Percentiles rank a stretch among this genome's conserved stretches.
These are phyloP conservation scores for Carlito syrichta DNA, from an alignment of 2,113 vertebrate species.

Conservation along the genomic window DNA sequence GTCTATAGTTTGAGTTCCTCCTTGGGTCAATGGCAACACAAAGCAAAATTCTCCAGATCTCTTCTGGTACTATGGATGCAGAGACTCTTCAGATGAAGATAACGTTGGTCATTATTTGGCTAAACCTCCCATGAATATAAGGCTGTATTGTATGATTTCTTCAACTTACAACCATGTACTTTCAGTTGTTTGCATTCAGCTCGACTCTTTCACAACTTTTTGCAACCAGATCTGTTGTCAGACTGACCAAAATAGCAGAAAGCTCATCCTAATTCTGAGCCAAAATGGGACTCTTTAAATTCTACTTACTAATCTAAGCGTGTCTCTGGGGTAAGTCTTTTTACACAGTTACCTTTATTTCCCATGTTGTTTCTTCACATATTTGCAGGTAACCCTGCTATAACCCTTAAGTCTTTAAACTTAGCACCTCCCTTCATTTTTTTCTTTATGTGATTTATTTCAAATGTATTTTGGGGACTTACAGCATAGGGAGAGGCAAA, in stretches of 20 bases:
- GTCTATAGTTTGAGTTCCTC: background rate
- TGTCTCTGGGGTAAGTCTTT: background rate
- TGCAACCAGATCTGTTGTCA: background rate
- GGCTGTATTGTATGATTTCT: too few species aligned
- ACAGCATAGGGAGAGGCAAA: background rate
- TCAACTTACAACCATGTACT: accelerated
- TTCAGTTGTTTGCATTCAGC: background rate
- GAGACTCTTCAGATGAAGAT: background rate
- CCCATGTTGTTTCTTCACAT: background rate
- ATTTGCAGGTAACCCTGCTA: background rate
- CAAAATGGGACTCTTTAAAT: background rate
- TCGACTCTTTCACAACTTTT: background rate
- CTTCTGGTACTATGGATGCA: background rate
- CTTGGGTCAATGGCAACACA: background rate
- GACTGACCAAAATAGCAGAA: background rate
- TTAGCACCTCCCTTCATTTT: background rate
- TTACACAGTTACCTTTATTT: background rate
- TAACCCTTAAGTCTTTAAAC: background rate
- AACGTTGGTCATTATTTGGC: background rate
- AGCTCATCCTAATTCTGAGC: background rate
- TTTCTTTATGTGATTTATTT: background rate
- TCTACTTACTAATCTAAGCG: background rate
- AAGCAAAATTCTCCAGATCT: background rate
- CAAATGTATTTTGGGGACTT: too few species aligned
- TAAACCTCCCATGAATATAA: background rate